Evolutionary conservation across 2,888 invertebrate genomes (phyloP).

Genomic region (Drosophila nigritarsus): DNA sequence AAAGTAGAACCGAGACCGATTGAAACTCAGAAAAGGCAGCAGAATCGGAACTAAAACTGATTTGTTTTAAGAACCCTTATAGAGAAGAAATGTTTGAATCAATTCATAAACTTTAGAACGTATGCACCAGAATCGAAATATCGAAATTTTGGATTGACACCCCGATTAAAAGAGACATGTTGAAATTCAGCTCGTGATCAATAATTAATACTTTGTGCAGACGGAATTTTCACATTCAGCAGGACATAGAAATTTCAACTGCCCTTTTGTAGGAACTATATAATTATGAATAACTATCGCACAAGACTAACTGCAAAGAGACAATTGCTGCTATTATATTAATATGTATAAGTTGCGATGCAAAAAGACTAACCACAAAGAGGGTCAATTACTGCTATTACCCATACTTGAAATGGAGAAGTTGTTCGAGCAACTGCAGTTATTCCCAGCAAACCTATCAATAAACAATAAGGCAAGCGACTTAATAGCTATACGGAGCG

Average conservation of each 20-base stretch:
- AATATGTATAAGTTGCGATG: not conserved
- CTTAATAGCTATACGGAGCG: conserved; percentile 31
- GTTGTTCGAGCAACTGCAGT: conserved; percentile 32
- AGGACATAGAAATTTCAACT: too few relatives aligned
- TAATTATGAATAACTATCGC: not conserved
- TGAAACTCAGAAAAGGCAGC: not conserved
- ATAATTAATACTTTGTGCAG: not conserved
- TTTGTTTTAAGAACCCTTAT: too few relatives aligned
- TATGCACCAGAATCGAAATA: not conserved
- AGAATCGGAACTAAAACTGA: not conserved
- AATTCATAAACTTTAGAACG: not conserved
- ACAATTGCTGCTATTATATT: conserved; percentile 21
- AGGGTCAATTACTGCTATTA: conserved; percentile 16
- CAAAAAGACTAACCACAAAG: conserved; percentile 2
- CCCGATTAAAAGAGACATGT: not conserved
- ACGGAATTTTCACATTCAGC: not conserved
- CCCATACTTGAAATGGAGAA: conserved; percentile 10
- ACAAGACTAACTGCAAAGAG: not conserved
- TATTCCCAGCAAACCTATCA: conserved; percentile 45
- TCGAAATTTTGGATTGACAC: too few relatives aligned
- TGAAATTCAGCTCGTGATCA: not conserved
- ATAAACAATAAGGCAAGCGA: conserved; percentile 39
- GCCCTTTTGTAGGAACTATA: not conserved
- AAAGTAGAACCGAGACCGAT: too few relatives aligned
- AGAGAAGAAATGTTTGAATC: not conserved